phyloP scores from a whole-genome alignment of 2,113 vertebrate genomes.

The Nesoenas mayeri region DNA sequence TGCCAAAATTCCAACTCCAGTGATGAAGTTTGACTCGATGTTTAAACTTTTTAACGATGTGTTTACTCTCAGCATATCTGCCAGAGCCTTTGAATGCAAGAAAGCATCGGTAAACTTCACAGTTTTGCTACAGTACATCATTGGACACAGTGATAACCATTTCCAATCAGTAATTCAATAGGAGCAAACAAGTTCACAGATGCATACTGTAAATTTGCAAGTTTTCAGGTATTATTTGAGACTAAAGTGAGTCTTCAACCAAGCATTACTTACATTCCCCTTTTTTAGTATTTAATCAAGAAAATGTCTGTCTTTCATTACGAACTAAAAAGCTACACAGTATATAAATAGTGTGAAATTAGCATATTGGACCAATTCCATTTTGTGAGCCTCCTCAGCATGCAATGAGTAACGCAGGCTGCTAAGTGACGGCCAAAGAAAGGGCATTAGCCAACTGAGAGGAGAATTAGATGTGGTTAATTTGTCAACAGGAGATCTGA shows the following conservation, averaged over 20 bases:
- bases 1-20: conserved; percentile 84
- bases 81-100: conserved; percentile 82
- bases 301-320: neutral
- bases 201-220: neutral
- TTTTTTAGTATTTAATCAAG: neutral
- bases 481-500: conserved; percentile 27
- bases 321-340: conserved; percentile 27
- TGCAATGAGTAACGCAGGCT: neutral
- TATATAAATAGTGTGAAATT: conserved; percentile 41
- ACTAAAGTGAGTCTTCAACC: neutral
- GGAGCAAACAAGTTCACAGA: neutral
- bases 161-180: neutral
- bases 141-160: neutral
- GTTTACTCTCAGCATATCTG: conserved; percentile 92
- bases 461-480: conserved; percentile 14
- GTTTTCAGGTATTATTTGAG: neutral
- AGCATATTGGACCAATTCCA: conserved; percentile 50
- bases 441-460: neutral
- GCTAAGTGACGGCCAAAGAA: conserved; percentile 9
- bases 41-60: conserved; percentile 88
- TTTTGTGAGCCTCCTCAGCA: neutral
- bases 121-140: neutral
- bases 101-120: neutral
- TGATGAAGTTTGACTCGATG: conserved; percentile 96
- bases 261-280: neutral